phyloP scores from a whole-genome alignment of 1,140 invertebrate genomes.

The Drosophila yakuba region DNA sequence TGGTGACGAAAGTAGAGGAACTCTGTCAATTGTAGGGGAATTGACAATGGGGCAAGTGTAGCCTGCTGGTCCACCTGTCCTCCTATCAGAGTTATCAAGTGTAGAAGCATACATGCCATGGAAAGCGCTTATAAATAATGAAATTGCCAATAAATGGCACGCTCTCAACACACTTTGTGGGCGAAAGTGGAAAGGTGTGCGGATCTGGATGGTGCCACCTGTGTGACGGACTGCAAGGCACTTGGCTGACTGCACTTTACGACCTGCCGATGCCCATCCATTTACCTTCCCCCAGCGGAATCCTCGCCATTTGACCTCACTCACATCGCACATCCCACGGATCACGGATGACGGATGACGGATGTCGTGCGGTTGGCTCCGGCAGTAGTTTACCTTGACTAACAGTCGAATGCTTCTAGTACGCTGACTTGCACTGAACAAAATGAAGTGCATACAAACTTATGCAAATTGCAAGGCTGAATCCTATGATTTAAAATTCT shows the following conservation, averaged over 20 bases:
- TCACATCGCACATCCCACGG: slow-evolving; percentile 16
- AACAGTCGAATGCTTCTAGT: slow-evolving; percentile 11
- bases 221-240: slow-evolving; percentile 20
- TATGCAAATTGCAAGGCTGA: too few species aligned
- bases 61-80: slow-evolving; percentile 14
- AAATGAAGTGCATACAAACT: background rate
- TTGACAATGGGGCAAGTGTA: slow-evolving; percentile 8
- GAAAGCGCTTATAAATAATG: slow-evolving; percentile 71
- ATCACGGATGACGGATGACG: slow-evolving; percentile 46
- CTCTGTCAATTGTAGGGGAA: slow-evolving; percentile 16
- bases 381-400: slow-evolving; percentile 17
- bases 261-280: slow-evolving; percentile 56
- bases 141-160: slow-evolving; percentile 71
- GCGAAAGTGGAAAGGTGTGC: background rate
- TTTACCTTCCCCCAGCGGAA: slow-evolving; percentile 10
- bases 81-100: slow-evolving; percentile 23
- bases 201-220: slow-evolving; percentile 4
- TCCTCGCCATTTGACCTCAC: slow-evolving; percentile 6
- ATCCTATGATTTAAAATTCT: too few species aligned
- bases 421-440: background rate
- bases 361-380: slow-evolving; percentile 46
- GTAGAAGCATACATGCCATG: slow-evolving; percentile 33
- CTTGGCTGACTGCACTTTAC: slow-evolving; percentile 65
- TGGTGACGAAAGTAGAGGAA: slow-evolving; percentile 14
- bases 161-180: slow-evolving; percentile 4